These are phyloP conservation scores for Gila orcuttii DNA, from an alignment of 2,113 vertebrate species.

Conservation along the genomic window DNA sequence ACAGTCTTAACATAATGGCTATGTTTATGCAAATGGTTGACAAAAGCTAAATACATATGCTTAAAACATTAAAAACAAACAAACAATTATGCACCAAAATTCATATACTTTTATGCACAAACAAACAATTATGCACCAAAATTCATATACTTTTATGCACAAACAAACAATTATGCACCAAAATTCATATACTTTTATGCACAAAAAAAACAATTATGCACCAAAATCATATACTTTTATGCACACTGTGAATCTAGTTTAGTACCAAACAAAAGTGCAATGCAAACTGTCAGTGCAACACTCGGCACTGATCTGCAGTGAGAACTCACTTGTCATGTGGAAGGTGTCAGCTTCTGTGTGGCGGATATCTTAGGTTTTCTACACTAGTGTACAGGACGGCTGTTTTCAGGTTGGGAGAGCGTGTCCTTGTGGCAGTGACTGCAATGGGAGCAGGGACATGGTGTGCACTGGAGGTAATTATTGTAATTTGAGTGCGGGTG, in stretches of 20 bases:
- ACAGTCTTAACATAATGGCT: too few relatives aligned
- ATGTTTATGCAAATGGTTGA: neutral
- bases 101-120: neutral
- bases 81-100: neutral
- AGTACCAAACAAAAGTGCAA: neutral
- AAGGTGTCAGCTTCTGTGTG: neutral
- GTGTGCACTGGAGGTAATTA: slow-evolving; percentile 72
- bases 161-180: neutral
- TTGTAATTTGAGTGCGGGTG: slow-evolving; percentile 77
- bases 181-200: neutral
- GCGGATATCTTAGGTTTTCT: neutral
- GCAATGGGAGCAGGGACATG: slow-evolving; percentile 28
- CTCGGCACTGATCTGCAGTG: neutral
- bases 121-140: neutral
- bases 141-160: neutral
- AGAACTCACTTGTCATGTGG: neutral
- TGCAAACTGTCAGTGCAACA: slow-evolving; percentile 2
- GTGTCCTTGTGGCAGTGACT: slow-evolving; percentile 42
- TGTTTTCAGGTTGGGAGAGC: neutral
- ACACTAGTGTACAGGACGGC: neutral
- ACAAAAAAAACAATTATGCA: too few relatives aligned
- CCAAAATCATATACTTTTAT: neutral
- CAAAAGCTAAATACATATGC: neutral
- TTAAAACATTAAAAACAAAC: neutral
- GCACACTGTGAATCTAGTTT: neutral